These are phyloP conservation scores for Koerneria pararmatus DNA, from an alignment of 2,888 invertebrate genomes.

Conservation along the genomic window DNA sequence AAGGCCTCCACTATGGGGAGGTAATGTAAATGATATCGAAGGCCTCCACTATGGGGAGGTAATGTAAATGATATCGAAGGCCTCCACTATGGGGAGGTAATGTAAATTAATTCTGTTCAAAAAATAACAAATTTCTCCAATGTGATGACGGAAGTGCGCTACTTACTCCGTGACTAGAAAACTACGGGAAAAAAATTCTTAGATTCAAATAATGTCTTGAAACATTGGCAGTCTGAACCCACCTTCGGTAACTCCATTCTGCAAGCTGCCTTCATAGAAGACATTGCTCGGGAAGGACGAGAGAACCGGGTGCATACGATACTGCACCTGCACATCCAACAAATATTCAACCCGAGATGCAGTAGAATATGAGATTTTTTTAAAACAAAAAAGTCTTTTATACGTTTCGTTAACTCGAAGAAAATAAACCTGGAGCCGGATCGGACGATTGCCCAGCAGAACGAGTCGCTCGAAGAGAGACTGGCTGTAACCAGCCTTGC, in stretches of 20 bases:
- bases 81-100: no score
- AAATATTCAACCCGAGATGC: neutral
- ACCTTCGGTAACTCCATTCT: conserved; percentile 92
- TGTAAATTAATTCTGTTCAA: neutral
- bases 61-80: no score
- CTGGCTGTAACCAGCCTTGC: conserved; percentile 90
- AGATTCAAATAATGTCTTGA: no score
- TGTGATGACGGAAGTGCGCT: no score
- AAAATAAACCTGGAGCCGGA: conserved; percentile 77
- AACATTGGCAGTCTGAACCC: no score
- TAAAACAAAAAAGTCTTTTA: neutral
- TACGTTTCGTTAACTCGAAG: neutral
- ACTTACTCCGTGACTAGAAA: no score
- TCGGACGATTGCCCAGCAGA: conserved; percentile 91
- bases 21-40: no score
- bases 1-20: no score
- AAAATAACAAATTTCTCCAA: neutral
- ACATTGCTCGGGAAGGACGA: conserved; percentile 97
- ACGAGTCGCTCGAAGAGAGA: conserved; percentile 94
- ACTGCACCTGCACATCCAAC: conserved; percentile 68
- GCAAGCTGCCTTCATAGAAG: conserved; percentile 96
- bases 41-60: no score
- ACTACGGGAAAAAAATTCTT: no score
- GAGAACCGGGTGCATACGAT: conserved; percentile 97
- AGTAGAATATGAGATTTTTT: neutral